Base-by-base conservation (phyloP, 2,888 invertebrate genomes). In the Hypena proboscidalis region DNA sequence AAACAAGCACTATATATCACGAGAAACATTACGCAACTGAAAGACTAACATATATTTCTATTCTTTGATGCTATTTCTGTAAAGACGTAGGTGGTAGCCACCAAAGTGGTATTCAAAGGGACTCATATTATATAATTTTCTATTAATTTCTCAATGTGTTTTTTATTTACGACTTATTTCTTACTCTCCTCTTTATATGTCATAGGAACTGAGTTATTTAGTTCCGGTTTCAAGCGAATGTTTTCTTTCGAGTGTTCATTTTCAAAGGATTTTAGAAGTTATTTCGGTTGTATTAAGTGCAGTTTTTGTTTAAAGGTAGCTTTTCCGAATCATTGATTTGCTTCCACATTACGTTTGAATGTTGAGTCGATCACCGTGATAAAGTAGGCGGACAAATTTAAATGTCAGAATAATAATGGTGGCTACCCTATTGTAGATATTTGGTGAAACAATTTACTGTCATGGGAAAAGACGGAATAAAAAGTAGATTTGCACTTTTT, bases 1-100 rank as follows among this genome's bases (percentile, higher is more conserved):
- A 42, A 36, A 47, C 36, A 47, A 44, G 32, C 21, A n/a, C 23
- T 25, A 46, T 62, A 66, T 45, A 37, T 66, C 46, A 50, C 40
- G 22, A 30, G 25, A 19, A 43, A 45, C 7, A 55, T 20, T 40
- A 40, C 35, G 9, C 19, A 21, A 30, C 38, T 39, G 44, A 60
- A 48, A 53, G 17, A 44, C 32, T 40, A 53, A 62, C 42, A 40
- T 57, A 44, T 36, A 45, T 47, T 42, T 23, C 17, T 48, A 50
- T 62, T 45, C 58, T 62, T 62, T 66, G 67, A 54, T 47, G 49
- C 39, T 66, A 61, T 57, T 62, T 50, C 31, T 14, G 36, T 35
- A 30, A 29, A 39, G 58, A 51, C 49, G 46, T 35, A 47, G 35
- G 43, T 26, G 32, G 15, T 23, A 23, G 5, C 27, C 37, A 47